Evolutionary conservation across 2,797 vertebrate species (phyloP).

Genomic region (Triplophysa yarkandensis): DNA sequence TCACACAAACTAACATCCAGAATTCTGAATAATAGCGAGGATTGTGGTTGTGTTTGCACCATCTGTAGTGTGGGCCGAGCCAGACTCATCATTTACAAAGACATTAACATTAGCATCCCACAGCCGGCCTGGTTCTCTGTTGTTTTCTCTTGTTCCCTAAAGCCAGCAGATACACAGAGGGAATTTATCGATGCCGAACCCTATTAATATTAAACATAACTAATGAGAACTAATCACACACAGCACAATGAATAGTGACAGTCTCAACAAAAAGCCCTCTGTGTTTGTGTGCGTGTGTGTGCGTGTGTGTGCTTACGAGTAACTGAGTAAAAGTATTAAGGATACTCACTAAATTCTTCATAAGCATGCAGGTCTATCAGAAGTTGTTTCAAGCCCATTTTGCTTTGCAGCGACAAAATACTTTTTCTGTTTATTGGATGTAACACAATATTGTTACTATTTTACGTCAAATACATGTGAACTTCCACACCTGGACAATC

Average conservation of each 20-base stretch:
- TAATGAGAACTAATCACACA: constrained; percentile 80
- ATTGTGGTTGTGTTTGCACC: constrained; percentile 38
- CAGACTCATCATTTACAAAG: constrained; percentile 72
- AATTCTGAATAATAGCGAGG: constrained; percentile 17
- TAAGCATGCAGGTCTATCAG: not conserved
- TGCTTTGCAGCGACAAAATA: too few relatives aligned
- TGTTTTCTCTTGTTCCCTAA: constrained; percentile 43
- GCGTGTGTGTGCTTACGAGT: not conserved
- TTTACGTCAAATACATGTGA: too few relatives aligned
- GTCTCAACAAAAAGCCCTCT: constrained; percentile 48
- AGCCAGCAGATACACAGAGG: constrained; percentile 67
- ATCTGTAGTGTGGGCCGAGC: constrained; percentile 57
- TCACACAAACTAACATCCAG: not conserved
- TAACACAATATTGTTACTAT: too few relatives aligned
- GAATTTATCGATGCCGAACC: constrained; percentile 71
- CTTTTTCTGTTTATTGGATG: too few relatives aligned
- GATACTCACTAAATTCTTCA: not conserved
- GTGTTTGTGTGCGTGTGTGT: not conserved
- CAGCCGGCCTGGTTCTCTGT: constrained; percentile 46
- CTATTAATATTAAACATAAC: constrained; percentile 78
- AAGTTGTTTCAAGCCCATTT: not conserved
- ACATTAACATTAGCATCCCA: constrained; percentile 64
- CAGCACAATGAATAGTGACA: constrained; percentile 72
- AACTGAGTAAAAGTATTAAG: not conserved
- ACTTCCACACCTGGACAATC: too few relatives aligned